Evolutionary conservation across 2,797 vertebrate species (phyloP).

Genomic region (Otus scops): DNA sequence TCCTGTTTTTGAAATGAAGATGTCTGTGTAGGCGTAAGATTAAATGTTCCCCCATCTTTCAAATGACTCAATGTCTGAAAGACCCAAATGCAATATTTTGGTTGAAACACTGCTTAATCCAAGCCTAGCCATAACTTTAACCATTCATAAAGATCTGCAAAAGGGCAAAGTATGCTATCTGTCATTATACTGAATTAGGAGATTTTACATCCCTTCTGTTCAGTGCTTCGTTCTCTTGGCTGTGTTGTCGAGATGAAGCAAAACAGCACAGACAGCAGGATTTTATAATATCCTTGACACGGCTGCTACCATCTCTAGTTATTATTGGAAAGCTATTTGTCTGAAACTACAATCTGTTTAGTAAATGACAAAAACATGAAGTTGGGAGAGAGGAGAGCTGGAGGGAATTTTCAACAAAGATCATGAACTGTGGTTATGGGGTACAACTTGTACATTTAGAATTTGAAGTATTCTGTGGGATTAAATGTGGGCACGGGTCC

Average conservation of each 20-base stretch:
- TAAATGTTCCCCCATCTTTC: conserved; percentile 15
- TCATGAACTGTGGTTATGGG: fast-evolving
- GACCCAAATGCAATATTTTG: conserved; percentile 29
- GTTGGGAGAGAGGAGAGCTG: not conserved
- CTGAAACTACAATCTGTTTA: conserved; percentile 28
- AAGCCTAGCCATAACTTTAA: conserved; percentile 10
- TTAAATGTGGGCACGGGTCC: not conserved
- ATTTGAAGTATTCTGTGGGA: not conserved
- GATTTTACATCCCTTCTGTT: conserved; percentile 40
- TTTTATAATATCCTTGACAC: conserved; percentile 27
- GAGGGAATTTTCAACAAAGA: not conserved
- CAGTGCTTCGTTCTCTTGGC: not conserved
- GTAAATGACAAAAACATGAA: conserved; percentile 17
- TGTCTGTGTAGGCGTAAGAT: conserved; percentile 37
- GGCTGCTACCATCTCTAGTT: conserved; percentile 20
- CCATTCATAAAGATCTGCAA: conserved; percentile 15
- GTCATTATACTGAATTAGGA: conserved; percentile 5
- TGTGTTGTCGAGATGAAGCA: conserved; percentile 25
- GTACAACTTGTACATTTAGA: not conserved
- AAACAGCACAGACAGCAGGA: conserved; percentile 11
- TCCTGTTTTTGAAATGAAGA: conserved; percentile 36
- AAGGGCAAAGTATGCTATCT: conserved; percentile 12
- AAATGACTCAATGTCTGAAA: conserved; percentile 41
- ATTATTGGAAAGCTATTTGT: conserved; percentile 42
- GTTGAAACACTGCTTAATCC: not conserved